These are phyloP conservation scores for Eupithecia subumbrata DNA, from an alignment of 2,888 invertebrate genomes.

Conservation along the genomic window DNA sequence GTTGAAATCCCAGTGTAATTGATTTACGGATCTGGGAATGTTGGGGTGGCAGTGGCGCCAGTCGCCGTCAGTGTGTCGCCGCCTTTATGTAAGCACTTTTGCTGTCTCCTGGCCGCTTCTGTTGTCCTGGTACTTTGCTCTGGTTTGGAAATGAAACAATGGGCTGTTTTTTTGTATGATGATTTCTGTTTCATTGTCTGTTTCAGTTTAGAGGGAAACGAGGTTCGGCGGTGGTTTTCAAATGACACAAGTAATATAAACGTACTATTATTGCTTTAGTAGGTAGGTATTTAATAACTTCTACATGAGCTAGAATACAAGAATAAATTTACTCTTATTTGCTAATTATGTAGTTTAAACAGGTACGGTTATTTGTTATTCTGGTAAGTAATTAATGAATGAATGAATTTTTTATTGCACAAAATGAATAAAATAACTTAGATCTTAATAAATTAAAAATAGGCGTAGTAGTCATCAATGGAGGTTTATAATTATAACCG, in stretches of 20 bases:
- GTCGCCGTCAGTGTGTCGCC: conserved; percentile 48
- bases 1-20: conserved; percentile 12
- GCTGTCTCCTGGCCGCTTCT: conserved; percentile 38
- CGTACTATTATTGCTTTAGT: not conserved
- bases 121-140: conserved; percentile 45
- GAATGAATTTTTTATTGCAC: too few relatives aligned
- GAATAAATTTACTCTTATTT: not conserved
- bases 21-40: conserved; percentile 27
- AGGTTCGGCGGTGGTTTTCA: not conserved
- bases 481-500: not conserved
- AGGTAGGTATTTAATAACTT: not conserved
- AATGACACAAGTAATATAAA: not conserved
- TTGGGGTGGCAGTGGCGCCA: conserved; percentile 40
- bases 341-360: not conserved
- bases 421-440: too few relatives aligned
- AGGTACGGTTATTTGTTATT: not conserved
- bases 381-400: not conserved
- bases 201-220: not conserved
- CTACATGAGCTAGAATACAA: not conserved
- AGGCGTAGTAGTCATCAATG: too few relatives aligned
- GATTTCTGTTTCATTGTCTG: not conserved
- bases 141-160: conserved; percentile 41
- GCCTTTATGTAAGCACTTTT: conserved; percentile 35
- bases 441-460: too few relatives aligned
- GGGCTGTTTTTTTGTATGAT: conserved; percentile 12